Evolutionary conservation across 2,888 invertebrate genomes (phyloP).

Genomic region (Lithophane semibrunnea): DNA sequence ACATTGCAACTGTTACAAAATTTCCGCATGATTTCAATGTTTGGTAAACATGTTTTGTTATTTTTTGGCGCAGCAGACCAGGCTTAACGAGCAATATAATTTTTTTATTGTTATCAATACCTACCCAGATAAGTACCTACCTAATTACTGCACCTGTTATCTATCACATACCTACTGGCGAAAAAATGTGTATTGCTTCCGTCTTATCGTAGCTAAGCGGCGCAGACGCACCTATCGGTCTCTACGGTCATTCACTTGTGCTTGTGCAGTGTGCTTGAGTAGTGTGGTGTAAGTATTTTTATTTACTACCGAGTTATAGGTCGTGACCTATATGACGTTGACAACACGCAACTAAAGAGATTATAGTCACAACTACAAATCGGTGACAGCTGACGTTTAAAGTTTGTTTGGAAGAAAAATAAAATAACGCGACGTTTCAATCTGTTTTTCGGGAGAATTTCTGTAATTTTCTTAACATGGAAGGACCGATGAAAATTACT

Average conservation of each 20-base stretch:
- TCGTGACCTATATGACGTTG: constrained; percentile 22
- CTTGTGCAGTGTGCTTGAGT: constrained; percentile 25
- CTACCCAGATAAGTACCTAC: not conserved
- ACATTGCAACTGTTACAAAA: not conserved
- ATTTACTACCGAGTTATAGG: not conserved
- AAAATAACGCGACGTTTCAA: not conserved
- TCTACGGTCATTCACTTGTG: constrained; percentile 45
- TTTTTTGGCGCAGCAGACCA: not conserved
- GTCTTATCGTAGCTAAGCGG: constrained; percentile 33
- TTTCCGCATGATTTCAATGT: not conserved
- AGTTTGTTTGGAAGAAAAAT: not conserved
- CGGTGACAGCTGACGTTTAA: constrained; percentile 11
- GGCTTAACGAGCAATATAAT: not conserved
- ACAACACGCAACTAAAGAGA: constrained; percentile 20
- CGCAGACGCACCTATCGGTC: constrained; percentile 33
- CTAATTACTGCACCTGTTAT: constrained; percentile 19
- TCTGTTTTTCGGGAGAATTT: not conserved
- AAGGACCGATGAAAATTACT: constrained; percentile 70
- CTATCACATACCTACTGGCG: constrained; percentile 18
- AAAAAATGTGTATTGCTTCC: constrained; percentile 29
- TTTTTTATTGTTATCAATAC: constrained; percentile 18
- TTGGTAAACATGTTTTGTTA: not conserved
- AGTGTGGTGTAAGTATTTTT: constrained; percentile 27
- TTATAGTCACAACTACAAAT: constrained; percentile 4
- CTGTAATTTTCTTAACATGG: constrained; percentile 48